Percentiles rank a stretch among this genome's conserved stretches.
Conservation (phyloP, 2,797 vertebrate genomes). For the Micromesistius poutassou region DNA sequence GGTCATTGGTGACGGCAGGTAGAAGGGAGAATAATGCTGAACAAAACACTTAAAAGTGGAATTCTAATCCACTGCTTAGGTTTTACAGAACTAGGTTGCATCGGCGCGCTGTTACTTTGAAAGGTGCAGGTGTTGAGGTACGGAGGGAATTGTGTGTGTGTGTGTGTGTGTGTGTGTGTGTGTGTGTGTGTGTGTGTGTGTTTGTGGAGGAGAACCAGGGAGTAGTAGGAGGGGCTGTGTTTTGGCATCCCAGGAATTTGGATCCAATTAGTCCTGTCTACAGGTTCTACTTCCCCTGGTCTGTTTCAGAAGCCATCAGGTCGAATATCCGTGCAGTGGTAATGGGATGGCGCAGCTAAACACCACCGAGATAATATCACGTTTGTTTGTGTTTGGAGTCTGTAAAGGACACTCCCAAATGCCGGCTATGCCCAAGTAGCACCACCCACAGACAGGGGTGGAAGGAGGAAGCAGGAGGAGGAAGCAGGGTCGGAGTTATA, state of each 20-base stretch:
- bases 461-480: background rate
- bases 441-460: background rate
- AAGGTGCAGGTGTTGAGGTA: background rate
- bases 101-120: background rate
- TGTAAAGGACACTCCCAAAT: background rate
- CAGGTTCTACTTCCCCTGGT: conserved; percentile 16
- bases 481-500: background rate
- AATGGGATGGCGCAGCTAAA: background rate
- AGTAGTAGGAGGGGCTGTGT: conserved; percentile 2
- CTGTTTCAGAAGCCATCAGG: background rate
- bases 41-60: background rate
- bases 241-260: conserved; percentile 31
- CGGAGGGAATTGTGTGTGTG: background rate
- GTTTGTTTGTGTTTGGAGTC: conserved; percentile 1
- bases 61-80: background rate
- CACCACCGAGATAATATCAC: background rate
- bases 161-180: background rate
- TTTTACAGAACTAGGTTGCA: background rate
- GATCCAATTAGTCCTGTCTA: conserved; percentile 14
- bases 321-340: background rate
- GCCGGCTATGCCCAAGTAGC: background rate
- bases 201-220: background rate
- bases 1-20: background rate
- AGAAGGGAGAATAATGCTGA: background rate
- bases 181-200: background rate